Conservation (phyloP, 1,140 invertebrate genomes). For the Temnothorax curvispinosus region DNA sequence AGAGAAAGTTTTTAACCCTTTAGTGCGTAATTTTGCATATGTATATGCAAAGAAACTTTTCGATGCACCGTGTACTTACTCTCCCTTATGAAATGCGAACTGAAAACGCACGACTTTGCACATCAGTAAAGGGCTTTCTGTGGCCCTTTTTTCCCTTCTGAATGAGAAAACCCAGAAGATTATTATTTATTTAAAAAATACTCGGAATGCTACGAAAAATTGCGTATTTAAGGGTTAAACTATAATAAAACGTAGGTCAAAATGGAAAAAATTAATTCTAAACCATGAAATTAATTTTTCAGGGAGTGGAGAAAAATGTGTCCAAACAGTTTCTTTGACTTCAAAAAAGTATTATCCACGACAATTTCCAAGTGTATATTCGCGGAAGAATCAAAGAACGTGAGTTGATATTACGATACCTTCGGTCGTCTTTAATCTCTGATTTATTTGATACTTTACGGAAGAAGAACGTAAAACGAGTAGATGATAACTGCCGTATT, state of each 20-base stretch:
- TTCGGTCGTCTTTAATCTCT: constrained; percentile 28
- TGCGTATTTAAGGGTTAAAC: too few relatives aligned
- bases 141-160: too few relatives aligned
- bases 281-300: neutral
- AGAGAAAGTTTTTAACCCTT: neutral
- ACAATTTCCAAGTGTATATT: neutral
- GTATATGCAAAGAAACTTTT: too few relatives aligned
- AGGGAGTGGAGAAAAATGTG: neutral
- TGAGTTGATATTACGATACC: constrained; percentile 14
- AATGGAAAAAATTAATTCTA: neutral
- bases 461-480: neutral
- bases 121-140: too few relatives aligned
- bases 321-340: neutral
- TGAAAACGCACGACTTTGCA: too few relatives aligned
- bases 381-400: neutral
- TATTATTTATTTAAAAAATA: too few relatives aligned
- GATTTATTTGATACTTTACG: constrained; percentile 54
- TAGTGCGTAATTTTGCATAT: too few relatives aligned
- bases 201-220: too few relatives aligned
- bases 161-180: too few relatives aligned
- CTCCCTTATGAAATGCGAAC: too few relatives aligned
- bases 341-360: neutral
- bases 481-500: neutral
- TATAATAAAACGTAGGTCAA: neutral
- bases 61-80: too few relatives aligned